These are phyloP conservation scores for Ciconia boyciana DNA, from an alignment of 2,113 vertebrate species.

Conservation along the genomic window DNA sequence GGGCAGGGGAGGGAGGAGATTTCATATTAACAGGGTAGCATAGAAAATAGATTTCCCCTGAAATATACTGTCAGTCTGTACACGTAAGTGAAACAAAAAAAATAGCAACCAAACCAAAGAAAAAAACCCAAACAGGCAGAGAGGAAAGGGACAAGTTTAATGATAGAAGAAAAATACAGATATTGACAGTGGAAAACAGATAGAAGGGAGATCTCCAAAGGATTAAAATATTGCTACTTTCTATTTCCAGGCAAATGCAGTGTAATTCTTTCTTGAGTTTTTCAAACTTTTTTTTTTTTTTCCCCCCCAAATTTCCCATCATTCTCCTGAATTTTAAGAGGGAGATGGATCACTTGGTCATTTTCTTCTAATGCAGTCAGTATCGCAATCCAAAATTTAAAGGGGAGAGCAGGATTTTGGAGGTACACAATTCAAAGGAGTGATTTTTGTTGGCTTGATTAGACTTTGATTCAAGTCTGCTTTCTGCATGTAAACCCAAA, in stretches of 20 bases:
- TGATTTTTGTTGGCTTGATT: neutral
- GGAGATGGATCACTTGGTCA: neutral
- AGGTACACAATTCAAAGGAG: neutral
- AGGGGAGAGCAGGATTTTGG: neutral
- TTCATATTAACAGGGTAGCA: neutral
- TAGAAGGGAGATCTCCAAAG: conserved; percentile 50
- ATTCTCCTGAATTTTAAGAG: neutral
- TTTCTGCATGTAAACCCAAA: neutral
- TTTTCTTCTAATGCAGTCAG: neutral
- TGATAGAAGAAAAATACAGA: conserved; percentile 84
- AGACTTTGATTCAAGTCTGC: neutral
- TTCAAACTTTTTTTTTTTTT: neutral
- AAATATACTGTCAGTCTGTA: neutral
- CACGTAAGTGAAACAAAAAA: conserved; percentile 17
- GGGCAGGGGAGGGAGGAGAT: neutral
- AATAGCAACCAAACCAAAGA: conserved; percentile 1
- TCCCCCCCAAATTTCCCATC: neutral
- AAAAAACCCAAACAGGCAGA: conserved; percentile 66
- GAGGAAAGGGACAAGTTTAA: conserved; percentile 87
- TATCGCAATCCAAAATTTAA: neutral
- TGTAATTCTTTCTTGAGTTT: neutral
- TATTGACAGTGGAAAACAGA: conserved; percentile 73
- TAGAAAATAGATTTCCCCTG: neutral
- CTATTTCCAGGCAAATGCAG: neutral
- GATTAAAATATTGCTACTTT: conserved; percentile 56